A percentile compares a stretch with the other conserved stretches of the same genome.
Evolutionary conservation across 1,140 invertebrate genomes (phyloP).

Genomic region (Saccostrea glomerata): DNA sequence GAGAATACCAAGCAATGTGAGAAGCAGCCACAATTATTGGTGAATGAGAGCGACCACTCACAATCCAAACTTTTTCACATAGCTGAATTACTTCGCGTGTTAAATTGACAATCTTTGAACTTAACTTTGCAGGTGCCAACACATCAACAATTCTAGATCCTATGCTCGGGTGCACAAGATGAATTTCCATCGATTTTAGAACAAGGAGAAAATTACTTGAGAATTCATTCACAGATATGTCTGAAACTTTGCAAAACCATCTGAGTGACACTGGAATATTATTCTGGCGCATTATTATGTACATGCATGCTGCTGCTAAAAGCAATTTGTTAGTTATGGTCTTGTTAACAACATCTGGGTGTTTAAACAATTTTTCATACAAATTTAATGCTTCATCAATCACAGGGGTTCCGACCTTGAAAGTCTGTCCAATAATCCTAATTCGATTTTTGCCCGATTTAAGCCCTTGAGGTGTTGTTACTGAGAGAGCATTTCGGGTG

Average conservation of each 20-base stretch:
- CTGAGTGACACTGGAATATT: neutral
- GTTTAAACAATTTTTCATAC: slow-evolving; percentile 16
- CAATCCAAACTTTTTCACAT: neutral
- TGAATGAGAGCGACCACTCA: slow-evolving; percentile 14
- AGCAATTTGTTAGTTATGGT: neutral
- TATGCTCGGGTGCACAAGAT: neutral
- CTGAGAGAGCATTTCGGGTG: neutral
- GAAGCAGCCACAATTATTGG: neutral
- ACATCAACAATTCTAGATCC: neutral
- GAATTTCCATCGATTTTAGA: neutral
- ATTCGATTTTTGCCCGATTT: slow-evolving; percentile 13
- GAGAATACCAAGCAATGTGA: slow-evolving; percentile 12
- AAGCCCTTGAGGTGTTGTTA: neutral
- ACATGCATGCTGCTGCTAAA: slow-evolving; percentile 19
- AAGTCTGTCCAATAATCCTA: neutral
- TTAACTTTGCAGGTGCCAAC: slow-evolving; percentile 15
- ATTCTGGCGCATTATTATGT: neutral
- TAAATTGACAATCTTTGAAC: neutral
- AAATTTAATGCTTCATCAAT: slow-evolving; percentile 17
- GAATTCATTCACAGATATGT: neutral
- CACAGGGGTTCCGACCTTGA: neutral
- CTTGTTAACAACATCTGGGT: neutral
- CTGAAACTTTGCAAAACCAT: slow-evolving; percentile 16
- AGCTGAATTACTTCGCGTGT: neutral
- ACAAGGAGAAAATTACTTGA: slow-evolving; percentile 18